Conservation (phyloP, 2,797 vertebrate genomes). For the Oceanodroma leucorhoa region DNA sequence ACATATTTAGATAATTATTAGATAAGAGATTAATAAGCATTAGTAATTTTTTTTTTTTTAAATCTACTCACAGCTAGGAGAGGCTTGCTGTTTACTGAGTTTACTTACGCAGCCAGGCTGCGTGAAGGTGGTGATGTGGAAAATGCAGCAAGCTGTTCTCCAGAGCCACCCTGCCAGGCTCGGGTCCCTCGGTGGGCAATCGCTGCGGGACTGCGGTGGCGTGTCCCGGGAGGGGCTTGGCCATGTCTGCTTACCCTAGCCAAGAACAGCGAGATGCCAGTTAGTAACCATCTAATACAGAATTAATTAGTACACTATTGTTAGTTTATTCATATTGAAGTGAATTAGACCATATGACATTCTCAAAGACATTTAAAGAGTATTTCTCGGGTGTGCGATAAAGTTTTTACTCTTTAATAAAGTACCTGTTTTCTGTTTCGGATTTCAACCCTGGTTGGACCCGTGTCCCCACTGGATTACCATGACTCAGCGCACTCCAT, state of each 20-base stretch:
- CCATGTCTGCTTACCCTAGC: slow-evolving; percentile 77
- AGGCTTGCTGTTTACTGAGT: slow-evolving; percentile 48
- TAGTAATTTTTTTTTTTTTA: too few species aligned
- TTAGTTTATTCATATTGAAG: neutral
- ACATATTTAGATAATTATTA: neutral
- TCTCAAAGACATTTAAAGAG: neutral
- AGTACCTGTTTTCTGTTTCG: neutral
- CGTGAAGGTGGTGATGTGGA: slow-evolving; percentile 34
- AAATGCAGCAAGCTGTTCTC: slow-evolving; percentile 71
- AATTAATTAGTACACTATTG: neutral
- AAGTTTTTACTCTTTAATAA: neutral
- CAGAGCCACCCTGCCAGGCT: slow-evolving; percentile 72
- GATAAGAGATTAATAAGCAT: neutral
- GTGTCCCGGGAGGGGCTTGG: slow-evolving; percentile 73
- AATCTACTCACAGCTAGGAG: slow-evolving; percentile 73
- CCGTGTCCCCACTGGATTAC: neutral
- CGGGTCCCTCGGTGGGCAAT: slow-evolving; percentile 71
- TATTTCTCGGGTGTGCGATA: neutral
- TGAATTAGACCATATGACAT: neutral
- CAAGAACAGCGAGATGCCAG: neutral
- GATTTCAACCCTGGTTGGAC: neutral
- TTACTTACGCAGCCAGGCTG: slow-evolving; percentile 71
- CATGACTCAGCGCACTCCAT: neutral
- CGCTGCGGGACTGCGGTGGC: slow-evolving; percentile 70
- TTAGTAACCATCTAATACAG: neutral